These are phyloP conservation scores for Pipa parva DNA, from an alignment of 2,113 vertebrate genomes.

Conservation along the genomic window DNA sequence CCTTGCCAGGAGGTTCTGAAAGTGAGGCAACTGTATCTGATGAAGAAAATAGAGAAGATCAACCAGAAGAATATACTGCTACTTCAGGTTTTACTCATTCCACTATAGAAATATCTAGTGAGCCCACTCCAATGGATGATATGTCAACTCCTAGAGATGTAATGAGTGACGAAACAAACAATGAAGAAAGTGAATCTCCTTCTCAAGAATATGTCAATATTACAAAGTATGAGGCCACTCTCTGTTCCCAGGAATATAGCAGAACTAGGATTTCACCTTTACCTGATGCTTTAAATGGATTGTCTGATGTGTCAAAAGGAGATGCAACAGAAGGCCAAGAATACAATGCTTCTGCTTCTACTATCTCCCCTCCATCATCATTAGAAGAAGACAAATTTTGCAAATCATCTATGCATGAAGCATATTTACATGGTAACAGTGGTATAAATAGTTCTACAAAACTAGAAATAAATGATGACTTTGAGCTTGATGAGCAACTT, in stretches of 20 bases:
- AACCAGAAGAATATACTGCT: constrained; percentile 79
- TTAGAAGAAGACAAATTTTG: constrained; percentile 84
- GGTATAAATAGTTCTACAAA: constrained; percentile 44
- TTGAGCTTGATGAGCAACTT: constrained; percentile 51
- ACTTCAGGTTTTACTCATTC: constrained; percentile 86
- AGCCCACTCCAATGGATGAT: constrained; percentile 89
- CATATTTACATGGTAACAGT: constrained; percentile 53
- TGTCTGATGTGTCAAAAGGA: constrained; percentile 77
- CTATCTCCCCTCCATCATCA: constrained; percentile 85
- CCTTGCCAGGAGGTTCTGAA: constrained; percentile 75
- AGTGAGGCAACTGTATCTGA: constrained; percentile 81
- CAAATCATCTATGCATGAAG: constrained; percentile 62
- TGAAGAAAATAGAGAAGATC: constrained; percentile 84
- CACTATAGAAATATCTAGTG: constrained; percentile 89
- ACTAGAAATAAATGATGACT: constrained; percentile 54
- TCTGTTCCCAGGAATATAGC: constrained; percentile 65
- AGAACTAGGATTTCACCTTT: constrained; percentile 67
- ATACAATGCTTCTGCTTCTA: constrained; percentile 83
- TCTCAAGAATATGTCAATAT: constrained; percentile 75
- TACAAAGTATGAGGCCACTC: constrained; percentile 65
- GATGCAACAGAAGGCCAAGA: constrained; percentile 85
- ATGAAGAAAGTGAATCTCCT: constrained; percentile 83
- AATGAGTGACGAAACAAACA: constrained; percentile 85
- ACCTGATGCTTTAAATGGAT: constrained; percentile 62
- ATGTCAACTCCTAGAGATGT: constrained; percentile 88